Evolutionary conservation across 2,113 vertebrate species (phyloP).

Genomic region (Peromyscus leucopus): DNA sequence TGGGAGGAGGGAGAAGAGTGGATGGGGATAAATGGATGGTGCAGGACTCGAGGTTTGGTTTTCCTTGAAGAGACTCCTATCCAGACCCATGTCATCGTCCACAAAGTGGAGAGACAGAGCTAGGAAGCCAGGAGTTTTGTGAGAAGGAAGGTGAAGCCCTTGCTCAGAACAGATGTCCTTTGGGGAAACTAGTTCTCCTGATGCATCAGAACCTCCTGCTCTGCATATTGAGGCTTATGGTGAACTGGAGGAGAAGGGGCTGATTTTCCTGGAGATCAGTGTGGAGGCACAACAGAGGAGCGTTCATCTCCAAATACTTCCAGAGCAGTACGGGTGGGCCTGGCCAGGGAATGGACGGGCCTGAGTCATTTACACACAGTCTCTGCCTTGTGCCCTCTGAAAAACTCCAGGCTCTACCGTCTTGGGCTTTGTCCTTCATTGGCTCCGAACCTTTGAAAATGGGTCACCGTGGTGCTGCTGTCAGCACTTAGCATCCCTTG

Average conservation of each 20-base stretch:
- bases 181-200: conserved; percentile 94
- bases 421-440: background rate
- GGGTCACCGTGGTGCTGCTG: background rate
- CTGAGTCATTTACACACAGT: background rate
- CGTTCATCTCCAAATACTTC: conserved; percentile 94
- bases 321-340: conserved; percentile 92
- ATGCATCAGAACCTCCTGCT: conserved; percentile 91
- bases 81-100: conserved; percentile 1
- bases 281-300: conserved; percentile 94
- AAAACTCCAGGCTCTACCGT: background rate
- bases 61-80: conserved; percentile 11
- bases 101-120: conserved; percentile 75
- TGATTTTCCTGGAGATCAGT: conserved; percentile 90
- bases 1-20: background rate
- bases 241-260: conserved; percentile 93
- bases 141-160: conserved; percentile 91
- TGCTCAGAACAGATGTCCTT: conserved; percentile 91
- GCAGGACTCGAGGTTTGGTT: background rate
- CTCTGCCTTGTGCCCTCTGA: background rate
- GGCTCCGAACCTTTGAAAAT: background rate
- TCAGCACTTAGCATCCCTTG: background rate
- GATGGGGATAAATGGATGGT: background rate
- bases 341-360: conserved; percentile 86
- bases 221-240: conserved; percentile 94
- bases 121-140: conserved; percentile 92